phyloP scores from a whole-genome alignment of 1,140 invertebrate species.

The Protaetia brevitarsis region DNA sequence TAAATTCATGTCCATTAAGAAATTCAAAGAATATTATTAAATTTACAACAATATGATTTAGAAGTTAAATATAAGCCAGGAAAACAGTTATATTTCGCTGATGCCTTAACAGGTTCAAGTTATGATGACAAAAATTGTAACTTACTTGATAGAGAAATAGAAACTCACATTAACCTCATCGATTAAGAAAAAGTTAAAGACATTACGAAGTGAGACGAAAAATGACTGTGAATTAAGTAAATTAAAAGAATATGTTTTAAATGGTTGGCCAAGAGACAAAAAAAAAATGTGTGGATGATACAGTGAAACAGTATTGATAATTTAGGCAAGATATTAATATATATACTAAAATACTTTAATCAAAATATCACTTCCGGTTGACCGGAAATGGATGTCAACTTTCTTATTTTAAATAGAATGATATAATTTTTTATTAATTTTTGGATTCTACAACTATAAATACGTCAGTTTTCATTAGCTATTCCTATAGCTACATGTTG shows the following conservation, averaged over 20 bases:
- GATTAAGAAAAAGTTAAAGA: not conserved
- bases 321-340: not conserved
- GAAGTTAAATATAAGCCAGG: slow-evolving; percentile 42
- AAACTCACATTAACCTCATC: not conserved
- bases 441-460: no score
- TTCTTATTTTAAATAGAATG: no score
- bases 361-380: no score
- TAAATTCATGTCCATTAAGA: slow-evolving; percentile 45
- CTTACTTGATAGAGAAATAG: slow-evolving; percentile 10
- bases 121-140: slow-evolving; percentile 18
- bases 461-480: no score
- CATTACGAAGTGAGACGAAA: not conserved
- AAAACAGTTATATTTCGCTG: slow-evolving; percentile 28
- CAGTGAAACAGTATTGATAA: slow-evolving; percentile 6
- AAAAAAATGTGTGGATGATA: slow-evolving; percentile 3
- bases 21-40: slow-evolving; percentile 45
- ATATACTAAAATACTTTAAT: no score
- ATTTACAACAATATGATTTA: slow-evolving; percentile 43
- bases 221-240: not conserved
- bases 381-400: no score
- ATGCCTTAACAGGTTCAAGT: not conserved
- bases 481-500: no score
- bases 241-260: slow-evolving; percentile 2
- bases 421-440: no score
- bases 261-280: slow-evolving; percentile 1